Evolutionary conservation across 2,797 vertebrate genomes (phyloP).

Genomic region (Petrocephalus schoutedeni): DNA sequence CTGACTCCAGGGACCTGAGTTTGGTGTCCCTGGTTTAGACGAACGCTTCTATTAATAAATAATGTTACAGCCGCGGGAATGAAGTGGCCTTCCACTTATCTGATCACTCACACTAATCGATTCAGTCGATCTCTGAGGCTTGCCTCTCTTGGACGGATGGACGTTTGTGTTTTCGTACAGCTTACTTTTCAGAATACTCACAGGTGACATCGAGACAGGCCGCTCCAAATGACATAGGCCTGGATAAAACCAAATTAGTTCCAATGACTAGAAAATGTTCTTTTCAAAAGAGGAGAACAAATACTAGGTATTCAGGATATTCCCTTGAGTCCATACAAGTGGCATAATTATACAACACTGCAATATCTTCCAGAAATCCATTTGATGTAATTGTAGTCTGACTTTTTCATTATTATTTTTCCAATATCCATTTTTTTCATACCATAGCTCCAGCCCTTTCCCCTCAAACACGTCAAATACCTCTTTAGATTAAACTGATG

Average conservation of each 20-base stretch:
- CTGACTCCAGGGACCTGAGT: not conserved
- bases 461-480: conserved; percentile 31
- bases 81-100: not conserved
- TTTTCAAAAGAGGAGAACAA: conserved; percentile 26
- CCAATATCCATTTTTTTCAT: conserved; percentile 33
- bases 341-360: conserved; percentile 33
- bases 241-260: conserved; percentile 24
- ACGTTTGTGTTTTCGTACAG: not conserved
- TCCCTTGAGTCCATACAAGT: conserved; percentile 26
- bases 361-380: conserved; percentile 35
- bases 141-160: not conserved
- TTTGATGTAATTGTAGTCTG: conserved; percentile 35
- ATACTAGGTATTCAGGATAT: conserved; percentile 25
- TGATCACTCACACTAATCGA: not conserved
- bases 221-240: not conserved
- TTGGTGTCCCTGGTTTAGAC: not conserved
- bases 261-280: conserved; percentile 15
- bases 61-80: not conserved
- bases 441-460: conserved; percentile 27
- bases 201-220: not conserved
- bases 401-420: conserved; percentile 35
- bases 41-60: not conserved
- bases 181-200: not conserved
- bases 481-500: conserved; percentile 32
- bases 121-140: not conserved